Percentiles rank a stretch among this genome's conserved stretches.
phyloP scores from a whole-genome alignment of 2,888 invertebrate species.

The Lumbricus terrestris region DNA sequence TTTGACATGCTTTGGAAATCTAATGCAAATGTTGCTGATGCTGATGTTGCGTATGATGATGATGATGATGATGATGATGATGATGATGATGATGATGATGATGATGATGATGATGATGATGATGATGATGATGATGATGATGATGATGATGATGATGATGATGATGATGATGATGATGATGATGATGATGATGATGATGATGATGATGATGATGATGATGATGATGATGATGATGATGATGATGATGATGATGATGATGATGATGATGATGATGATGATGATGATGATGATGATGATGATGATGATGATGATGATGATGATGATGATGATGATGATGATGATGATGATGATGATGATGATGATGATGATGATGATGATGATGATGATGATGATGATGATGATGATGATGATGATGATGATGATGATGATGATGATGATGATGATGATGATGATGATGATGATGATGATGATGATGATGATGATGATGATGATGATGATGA shows the following conservation, averaged over 20 bases:
- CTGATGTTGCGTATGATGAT: too few relatives aligned
- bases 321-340: too few relatives aligned
- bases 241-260: slow-evolving; percentile 31
- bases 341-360: slow-evolving; percentile 6
- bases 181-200: slow-evolving; percentile 10
- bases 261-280: slow-evolving; percentile 30
- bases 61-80: neutral
- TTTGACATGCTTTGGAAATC: too few relatives aligned
- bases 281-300: slow-evolving; percentile 22
- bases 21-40: too few relatives aligned
- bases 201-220: slow-evolving; percentile 9
- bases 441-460: too few relatives aligned
- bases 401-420: too few relatives aligned
- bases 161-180: slow-evolving; percentile 10
- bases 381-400: too few relatives aligned
- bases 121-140: slow-evolving; percentile 20
- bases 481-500: too few relatives aligned
- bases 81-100: neutral
- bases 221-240: slow-evolving; percentile 30
- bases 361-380: neutral
- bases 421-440: too few relatives aligned
- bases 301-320: neutral
- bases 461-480: too few relatives aligned
- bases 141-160: slow-evolving; percentile 17
- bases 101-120: slow-evolving; percentile 17